phyloP scores from a whole-genome alignment of 2,888 invertebrate species.

The Dasysyrphus albostriatus region DNA sequence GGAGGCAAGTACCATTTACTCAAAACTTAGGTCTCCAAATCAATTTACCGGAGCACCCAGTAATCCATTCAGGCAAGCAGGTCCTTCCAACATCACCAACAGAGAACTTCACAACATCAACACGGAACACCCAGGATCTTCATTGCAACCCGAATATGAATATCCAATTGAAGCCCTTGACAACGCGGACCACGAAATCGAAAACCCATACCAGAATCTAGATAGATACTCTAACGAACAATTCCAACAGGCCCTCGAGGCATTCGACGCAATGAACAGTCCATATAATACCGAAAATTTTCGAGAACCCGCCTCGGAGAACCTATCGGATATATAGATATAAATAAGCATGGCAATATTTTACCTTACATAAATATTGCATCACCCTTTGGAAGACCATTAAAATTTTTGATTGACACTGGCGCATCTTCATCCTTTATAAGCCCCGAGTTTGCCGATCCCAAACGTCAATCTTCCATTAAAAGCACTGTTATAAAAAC shows the following conservation, averaged over 20 bases:
- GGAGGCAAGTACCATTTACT: neutral
- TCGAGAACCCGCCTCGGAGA: neutral
- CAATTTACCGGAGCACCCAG: neutral
- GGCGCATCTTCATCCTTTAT: neutral
- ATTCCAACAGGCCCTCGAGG: neutral
- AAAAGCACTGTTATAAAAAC: constrained; percentile 8
- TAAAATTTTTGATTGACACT: neutral
- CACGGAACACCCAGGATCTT: neutral
- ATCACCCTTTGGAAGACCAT: neutral
- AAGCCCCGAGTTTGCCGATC: neutral
- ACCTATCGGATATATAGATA: neutral
- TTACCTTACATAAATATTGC: neutral
- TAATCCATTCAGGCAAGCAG: neutral
- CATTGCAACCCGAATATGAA: neutral
- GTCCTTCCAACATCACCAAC: neutral
- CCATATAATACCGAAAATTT: neutral
- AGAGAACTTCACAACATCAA: neutral
- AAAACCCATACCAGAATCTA: neutral
- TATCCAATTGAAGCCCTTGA: neutral
- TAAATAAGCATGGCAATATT: neutral
- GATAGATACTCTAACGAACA: neutral
- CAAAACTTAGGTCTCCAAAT: neutral
- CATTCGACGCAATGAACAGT: neutral
- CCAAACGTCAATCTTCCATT: neutral
- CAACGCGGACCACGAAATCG: neutral